Evolutionary conservation across 2,113 vertebrate genomes (phyloP).

Genomic region (Xerus inauris): DNA sequence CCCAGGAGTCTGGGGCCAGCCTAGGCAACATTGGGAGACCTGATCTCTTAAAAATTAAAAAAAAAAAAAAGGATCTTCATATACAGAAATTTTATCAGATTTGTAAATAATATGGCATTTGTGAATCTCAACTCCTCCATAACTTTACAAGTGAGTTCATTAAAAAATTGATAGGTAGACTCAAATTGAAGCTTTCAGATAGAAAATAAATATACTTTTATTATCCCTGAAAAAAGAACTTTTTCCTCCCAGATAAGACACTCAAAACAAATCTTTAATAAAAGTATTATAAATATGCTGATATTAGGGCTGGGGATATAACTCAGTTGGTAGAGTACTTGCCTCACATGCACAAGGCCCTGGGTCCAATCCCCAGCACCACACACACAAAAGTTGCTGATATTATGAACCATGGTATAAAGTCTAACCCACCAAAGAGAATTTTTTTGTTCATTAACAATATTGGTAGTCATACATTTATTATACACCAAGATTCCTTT

Average conservation of each 20-base stretch:
- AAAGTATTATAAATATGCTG: conserved; percentile 34
- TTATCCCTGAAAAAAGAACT: conserved; percentile 43
- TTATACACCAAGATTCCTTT: conserved; percentile 40
- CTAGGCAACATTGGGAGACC: neutral
- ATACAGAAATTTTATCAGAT: neutral
- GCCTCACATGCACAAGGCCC: too few relatives aligned
- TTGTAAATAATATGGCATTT: conserved; percentile 11
- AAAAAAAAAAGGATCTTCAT: neutral
- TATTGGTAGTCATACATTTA: neutral
- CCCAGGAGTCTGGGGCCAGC: neutral
- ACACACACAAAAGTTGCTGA: too few relatives aligned
- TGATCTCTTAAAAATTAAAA: neutral
- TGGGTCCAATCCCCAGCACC: too few relatives aligned
- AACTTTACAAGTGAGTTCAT: conserved; percentile 35
- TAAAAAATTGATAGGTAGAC: neutral
- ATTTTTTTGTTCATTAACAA: conserved; percentile 52
- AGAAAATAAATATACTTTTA: conserved; percentile 22
- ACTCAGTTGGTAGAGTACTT: too few relatives aligned
- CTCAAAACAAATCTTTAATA: conserved; percentile 8
- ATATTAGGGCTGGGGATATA: too few relatives aligned
- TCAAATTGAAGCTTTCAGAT: neutral
- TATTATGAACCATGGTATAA: conserved; percentile 23
- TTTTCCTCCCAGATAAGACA: conserved; percentile 35
- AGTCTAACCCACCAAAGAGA: neutral
- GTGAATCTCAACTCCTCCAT: neutral